Evolutionary conservation across 2,888 invertebrate genomes (phyloP).

Genomic region (Dasypolia templi): DNA sequence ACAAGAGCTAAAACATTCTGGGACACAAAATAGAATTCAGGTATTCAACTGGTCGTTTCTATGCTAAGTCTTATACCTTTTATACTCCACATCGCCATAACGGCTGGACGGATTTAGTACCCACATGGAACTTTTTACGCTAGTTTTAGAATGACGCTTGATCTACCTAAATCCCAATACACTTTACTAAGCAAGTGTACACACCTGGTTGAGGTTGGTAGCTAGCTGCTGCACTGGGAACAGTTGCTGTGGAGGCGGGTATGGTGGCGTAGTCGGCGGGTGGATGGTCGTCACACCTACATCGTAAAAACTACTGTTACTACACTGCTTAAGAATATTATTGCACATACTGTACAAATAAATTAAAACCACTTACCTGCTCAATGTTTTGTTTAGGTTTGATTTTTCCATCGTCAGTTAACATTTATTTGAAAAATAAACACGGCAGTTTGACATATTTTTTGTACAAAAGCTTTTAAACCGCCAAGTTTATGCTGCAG

Average conservation of each 20-base stretch:
- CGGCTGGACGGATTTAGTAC: not conserved
- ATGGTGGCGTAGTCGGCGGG: slow-evolving; percentile 84
- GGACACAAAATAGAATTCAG: not conserved
- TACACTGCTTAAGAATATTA: not conserved
- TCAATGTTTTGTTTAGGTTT: not conserved
- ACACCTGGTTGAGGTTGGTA: slow-evolving; percentile 86
- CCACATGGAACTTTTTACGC: slow-evolving; percentile 9
- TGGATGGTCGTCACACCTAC: slow-evolving; percentile 83
- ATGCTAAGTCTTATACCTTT: not conserved
- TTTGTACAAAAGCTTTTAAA: not conserved
- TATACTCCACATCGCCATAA: not conserved
- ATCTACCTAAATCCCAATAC: slow-evolving; percentile 15
- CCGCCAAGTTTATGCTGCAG: not conserved
- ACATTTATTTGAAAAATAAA: not conserved
- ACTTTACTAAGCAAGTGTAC: slow-evolving; percentile 20
- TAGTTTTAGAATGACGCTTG: slow-evolving; percentile 19
- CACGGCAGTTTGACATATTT: not conserved
- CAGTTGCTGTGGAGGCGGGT: slow-evolving; percentile 86
- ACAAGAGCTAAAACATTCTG: not conserved
- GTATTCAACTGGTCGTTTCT: not conserved
- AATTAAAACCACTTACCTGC: slow-evolving; percentile 44
- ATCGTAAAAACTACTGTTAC: slow-evolving; percentile 36
- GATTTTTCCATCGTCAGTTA: not conserved
- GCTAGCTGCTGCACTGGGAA: slow-evolving; percentile 89
- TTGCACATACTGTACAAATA: slow-evolving; percentile 24